Evolutionary conservation across 2,797 vertebrate genomes (phyloP), one percentile per base, ranked within the genome.

Genomic region (Hemitrygon akajei): DNA sequence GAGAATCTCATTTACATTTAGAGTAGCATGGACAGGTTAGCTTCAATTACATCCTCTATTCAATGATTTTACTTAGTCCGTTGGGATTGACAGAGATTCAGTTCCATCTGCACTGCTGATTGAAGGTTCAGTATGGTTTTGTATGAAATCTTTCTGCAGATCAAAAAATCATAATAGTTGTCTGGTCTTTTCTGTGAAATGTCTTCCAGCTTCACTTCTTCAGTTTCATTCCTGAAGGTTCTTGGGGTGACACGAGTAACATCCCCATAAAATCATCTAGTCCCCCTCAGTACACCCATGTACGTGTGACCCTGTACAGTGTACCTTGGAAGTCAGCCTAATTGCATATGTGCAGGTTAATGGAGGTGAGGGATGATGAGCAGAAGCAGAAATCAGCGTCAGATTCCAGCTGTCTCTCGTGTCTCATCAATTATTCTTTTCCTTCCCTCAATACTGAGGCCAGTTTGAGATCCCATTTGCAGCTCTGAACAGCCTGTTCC

Each of bases 1-100:
- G 91, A 76, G 40, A n/a, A 27, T n/a, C 91, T 93, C 73, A 76
- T 73, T 93, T 58, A 76, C 71, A 93, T 93, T 93, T 93, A 71
- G 40, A 93, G 73, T 58, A 27, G 6, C n/a, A 16, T 58, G 6
- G 5, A 47, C 37, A 56, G 12, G 40, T 40, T 56, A 40, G 69
- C 12, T 93, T 75, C 40, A 76, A 76, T 93, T 73, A 1, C 56
- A 40, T 69, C 40, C 47, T 75, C 73, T 20, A 40, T 58, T 75
- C 37, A 93, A 66, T 47, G 27, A 37, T 76, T 56, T 27, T 56
- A 76, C 40, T 75, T 56, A 75, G 71, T 76, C 16, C 91, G 18
- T 16, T 30, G 91, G 76, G 40, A 58, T 27, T 25, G 91, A 73
- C 40, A 37, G 14, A 20, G 3, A 7, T 25, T 91, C 60, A 73